phyloP scores from a whole-genome alignment of 2,797 vertebrate genomes.

The Pygocentrus nattereri region DNA sequence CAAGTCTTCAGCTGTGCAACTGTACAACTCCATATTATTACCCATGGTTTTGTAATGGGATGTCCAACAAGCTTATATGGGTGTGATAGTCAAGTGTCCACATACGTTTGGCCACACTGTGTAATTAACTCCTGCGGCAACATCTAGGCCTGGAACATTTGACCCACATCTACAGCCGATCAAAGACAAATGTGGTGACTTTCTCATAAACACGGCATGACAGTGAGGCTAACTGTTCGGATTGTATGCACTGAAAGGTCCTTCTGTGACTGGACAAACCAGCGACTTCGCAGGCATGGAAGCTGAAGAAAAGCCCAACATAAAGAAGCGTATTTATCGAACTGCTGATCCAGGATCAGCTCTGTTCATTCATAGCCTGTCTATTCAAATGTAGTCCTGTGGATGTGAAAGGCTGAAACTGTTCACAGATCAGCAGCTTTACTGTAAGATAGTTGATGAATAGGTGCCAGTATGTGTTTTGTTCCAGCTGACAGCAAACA shows the following conservation, averaged over 20 bases:
- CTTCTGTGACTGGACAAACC: not conserved
- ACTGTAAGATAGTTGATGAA: not conserved
- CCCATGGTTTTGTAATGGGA: too few species aligned
- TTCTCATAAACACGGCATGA: not conserved
- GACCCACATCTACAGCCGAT: not conserved
- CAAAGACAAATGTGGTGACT: not conserved
- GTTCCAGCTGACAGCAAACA: not conserved
- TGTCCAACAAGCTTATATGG: too few species aligned
- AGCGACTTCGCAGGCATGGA: not conserved
- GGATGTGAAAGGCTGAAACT: not conserved
- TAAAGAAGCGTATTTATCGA: slow-evolving; percentile 7
- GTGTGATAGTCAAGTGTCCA: too few species aligned
- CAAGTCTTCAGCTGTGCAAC: too few species aligned
- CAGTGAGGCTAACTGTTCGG: not conserved
- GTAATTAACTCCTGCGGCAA: not conserved
- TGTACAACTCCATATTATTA: too few species aligned
- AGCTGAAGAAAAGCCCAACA: not conserved
- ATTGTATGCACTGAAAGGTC: not conserved
- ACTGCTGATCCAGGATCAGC: not conserved
- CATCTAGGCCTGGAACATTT: not conserved
- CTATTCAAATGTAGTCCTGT: not conserved
- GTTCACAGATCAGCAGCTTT: not conserved
- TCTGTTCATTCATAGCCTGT: not conserved
- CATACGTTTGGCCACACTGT: too few species aligned
- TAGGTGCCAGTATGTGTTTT: not conserved